Conservation (phyloP, 2,888 invertebrate species). For the Itoplectis maculator region DNA sequence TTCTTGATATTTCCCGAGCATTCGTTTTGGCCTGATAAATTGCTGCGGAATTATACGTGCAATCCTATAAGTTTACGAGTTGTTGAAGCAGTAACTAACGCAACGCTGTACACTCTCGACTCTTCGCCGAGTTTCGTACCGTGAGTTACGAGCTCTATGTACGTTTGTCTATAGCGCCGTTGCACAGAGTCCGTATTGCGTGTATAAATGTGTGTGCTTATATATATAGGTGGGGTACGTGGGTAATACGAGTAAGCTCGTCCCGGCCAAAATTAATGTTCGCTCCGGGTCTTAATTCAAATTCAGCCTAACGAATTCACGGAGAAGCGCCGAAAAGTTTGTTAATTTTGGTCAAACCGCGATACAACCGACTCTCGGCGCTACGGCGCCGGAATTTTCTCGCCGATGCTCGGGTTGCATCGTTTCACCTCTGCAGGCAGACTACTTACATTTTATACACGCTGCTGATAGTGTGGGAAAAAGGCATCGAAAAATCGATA, state of each 20-base stretch:
- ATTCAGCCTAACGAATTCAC: slow-evolving; percentile 63
- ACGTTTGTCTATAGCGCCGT: slow-evolving; percentile 14
- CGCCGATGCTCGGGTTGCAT: too few species aligned
- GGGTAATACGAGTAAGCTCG: slow-evolving; percentile 36
- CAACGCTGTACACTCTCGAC: slow-evolving; percentile 43
- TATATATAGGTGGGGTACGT: too few species aligned
- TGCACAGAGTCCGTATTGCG: too few species aligned
- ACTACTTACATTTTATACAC: too few species aligned
- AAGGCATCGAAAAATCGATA: too few species aligned
- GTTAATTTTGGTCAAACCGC: slow-evolving; percentile 62
- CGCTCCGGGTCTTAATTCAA: slow-evolving; percentile 64
- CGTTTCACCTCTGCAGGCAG: too few species aligned
- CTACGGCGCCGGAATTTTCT: not conserved
- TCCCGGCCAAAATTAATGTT: slow-evolving; percentile 58
- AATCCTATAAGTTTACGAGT: slow-evolving; percentile 57
- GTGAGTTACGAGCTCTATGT: slow-evolving; percentile 47
- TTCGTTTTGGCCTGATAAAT: slow-evolving; percentile 51
- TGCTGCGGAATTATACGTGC: slow-evolving; percentile 43
- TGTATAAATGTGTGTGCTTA: slow-evolving; percentile 13
- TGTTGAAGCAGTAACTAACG: slow-evolving; percentile 58
- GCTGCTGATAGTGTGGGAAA: too few species aligned
- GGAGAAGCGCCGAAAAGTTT: slow-evolving; percentile 65
- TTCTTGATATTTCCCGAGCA: slow-evolving; percentile 29
- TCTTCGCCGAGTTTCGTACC: slow-evolving; percentile 39
- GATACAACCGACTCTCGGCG: not conserved